Evolutionary conservation across 2,113 vertebrate species (phyloP).

Genomic region (Pteruthius melanotis): DNA sequence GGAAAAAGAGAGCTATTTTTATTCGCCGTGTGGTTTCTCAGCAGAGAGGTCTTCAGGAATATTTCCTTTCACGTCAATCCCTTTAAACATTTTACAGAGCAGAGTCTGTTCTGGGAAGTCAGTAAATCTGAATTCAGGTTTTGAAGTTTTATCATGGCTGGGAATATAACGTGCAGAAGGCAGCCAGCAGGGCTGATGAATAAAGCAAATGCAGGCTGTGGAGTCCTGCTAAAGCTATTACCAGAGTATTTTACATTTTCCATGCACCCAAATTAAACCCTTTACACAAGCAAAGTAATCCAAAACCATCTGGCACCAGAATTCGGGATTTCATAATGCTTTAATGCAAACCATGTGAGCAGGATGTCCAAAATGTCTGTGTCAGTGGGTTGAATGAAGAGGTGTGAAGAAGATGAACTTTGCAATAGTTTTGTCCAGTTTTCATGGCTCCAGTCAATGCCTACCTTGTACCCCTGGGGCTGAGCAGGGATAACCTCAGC

Average conservation of each 20-base stretch:
- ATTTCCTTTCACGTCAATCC: slow-evolving; percentile 10
- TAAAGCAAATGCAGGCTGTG: neutral
- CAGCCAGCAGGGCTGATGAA: neutral
- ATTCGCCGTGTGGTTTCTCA: slow-evolving; percentile 10
- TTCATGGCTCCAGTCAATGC: neutral
- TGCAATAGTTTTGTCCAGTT: neutral
- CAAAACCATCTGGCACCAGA: slow-evolving; percentile 46
- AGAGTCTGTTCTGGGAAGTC: neutral
- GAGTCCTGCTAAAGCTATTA: slow-evolving; percentile 37
- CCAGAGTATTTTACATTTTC: slow-evolving; percentile 44
- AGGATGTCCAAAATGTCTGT: neutral
- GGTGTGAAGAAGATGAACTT: neutral
- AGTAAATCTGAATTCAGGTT: neutral
- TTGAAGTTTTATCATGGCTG: neutral
- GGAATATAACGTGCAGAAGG: neutral
- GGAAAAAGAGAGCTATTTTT: slow-evolving; percentile 37
- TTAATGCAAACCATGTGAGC: slow-evolving; percentile 50
- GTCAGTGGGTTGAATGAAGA: neutral
- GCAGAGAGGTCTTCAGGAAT: neutral
- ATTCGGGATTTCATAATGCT: slow-evolving; percentile 44
- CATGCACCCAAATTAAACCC: slow-evolving; percentile 21
- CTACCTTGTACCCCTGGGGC: neutral
- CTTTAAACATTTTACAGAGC: neutral
- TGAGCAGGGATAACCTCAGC: neutral
- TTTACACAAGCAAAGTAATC: slow-evolving; percentile 21